Evolutionary conservation across 2,113 vertebrate species (phyloP).

Genomic region (Micromys minutus): DNA sequence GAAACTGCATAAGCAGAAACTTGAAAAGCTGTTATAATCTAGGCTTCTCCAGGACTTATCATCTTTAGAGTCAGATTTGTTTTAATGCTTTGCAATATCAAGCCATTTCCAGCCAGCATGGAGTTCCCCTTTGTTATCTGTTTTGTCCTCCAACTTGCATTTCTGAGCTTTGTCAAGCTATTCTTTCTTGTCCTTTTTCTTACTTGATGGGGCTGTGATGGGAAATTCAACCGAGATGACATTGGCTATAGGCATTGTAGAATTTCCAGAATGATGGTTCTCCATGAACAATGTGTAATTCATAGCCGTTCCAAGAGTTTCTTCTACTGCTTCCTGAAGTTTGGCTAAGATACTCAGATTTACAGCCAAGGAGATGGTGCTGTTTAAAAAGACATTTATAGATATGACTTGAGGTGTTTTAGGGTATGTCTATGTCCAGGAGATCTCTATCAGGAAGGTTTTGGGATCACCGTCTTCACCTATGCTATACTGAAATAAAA

Average conservation of each 20-base stretch:
- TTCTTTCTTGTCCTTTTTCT: constrained; percentile 97
- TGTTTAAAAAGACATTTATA: constrained; percentile 97
- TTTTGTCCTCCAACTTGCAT: constrained; percentile 93
- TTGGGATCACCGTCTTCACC: constrained; percentile 94
- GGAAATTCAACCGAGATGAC: constrained; percentile 83
- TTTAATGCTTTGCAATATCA: constrained; percentile 95
- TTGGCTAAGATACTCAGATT: constrained; percentile 92
- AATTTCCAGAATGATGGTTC: constrained; percentile 90
- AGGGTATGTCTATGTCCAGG: constrained; percentile 96
- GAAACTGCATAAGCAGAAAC: too few species aligned
- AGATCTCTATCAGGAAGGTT: constrained; percentile 94
- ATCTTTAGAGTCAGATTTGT: constrained; percentile 96
- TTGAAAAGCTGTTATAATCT: too few species aligned
- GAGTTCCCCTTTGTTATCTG: constrained; percentile 96
- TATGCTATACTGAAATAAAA: constrained; percentile 85
- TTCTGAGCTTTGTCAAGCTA: constrained; percentile 99
- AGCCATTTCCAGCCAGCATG: constrained; percentile 99
- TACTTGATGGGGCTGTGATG: constrained; percentile 82
- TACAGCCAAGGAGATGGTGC: constrained; percentile 90
- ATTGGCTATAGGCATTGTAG: constrained; percentile 87
- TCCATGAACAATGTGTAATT: constrained; percentile 99
- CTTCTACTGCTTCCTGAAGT: constrained; percentile 93
- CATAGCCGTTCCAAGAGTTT: constrained; percentile 96
- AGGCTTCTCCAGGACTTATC: too few species aligned
- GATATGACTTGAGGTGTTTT: constrained; percentile 93